Evolutionary conservation across 64 coral and sea anemone species (phyloP), one percentile per base, ranked within the genome.

Genomic region (Acropora tenuis): DNA sequence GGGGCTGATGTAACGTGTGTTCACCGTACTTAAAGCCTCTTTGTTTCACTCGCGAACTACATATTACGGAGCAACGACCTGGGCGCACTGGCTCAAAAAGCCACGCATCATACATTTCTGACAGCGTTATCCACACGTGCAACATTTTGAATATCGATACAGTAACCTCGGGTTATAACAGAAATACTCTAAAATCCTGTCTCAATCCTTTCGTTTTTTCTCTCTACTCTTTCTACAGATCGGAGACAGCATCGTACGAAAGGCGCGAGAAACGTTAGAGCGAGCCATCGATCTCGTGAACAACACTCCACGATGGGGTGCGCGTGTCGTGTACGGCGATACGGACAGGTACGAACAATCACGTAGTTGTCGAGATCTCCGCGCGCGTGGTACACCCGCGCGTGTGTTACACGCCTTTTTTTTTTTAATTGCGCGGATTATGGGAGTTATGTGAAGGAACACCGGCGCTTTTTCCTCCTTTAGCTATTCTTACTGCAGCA

Each of bases 211-310:
- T 16, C 11, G 84, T 77, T 48, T 13, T 13, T 3, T 15, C 10
- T 10, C 16, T 63, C 16, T 13, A 13, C 50, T 73, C n/a, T 2
- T n/a, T 40, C 74, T 46, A 78, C 15, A 99, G 97, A 99, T 99
- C 13, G 97, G 63, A 50, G 97, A 99, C 49, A 91, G 82, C 19
- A 99, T 99, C 47, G 91, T 99, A 18, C 91, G 97, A 9, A 99
- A 99, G 69, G 97, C 97, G 2, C 94, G 97, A 0, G 97, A 99
- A 66, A 99, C 97, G 0, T 73, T 99, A 49, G 97, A 99, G 48
- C 85, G 90, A 8, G 94, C 97, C 1, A 99, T 99, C 66, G 83
- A 96, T 69, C 69, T 99, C 1, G 97, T 99, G 46, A 99, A 99
- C 89, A 93, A 71, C 71, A 99, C 94, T 6, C 74, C 84, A 16